A percentile compares a stretch with the other conserved stretches of the same genome.
Conservation (phyloP, 2,797 vertebrate genomes). For the Chaunax sp. region DNA sequence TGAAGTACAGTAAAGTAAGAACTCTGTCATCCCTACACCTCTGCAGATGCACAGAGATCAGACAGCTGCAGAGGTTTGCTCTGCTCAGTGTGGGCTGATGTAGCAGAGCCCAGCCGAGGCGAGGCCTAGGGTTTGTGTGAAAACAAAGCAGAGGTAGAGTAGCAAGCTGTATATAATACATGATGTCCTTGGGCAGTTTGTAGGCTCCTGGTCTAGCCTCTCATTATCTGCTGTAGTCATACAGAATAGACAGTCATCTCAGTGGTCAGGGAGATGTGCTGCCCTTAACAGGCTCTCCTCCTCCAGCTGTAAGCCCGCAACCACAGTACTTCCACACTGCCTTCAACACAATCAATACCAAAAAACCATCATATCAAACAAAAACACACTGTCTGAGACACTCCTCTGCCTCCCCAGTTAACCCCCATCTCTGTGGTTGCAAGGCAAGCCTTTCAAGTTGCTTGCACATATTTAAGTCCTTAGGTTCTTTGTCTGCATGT, state of each 20-base stretch:
- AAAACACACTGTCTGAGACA: conserved; percentile 76
- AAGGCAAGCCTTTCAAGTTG: conserved; percentile 82
- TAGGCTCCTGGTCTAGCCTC: conserved; percentile 81
- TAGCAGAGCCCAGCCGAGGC: conserved; percentile 67
- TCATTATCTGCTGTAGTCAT: conserved; percentile 81
- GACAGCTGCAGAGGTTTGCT: conserved; percentile 70
- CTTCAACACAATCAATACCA: conserved; percentile 81
- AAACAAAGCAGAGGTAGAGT: conserved; percentile 78
- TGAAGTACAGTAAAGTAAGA: conserved; percentile 70
- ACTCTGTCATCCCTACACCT: conserved; percentile 69
- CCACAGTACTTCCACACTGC: conserved; percentile 75
- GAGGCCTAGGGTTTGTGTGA: conserved; percentile 74
- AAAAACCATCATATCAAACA: conserved; percentile 80
- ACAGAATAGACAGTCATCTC: conserved; percentile 76
- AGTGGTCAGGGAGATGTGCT: conserved; percentile 78
- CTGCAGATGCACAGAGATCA: conserved; percentile 80
- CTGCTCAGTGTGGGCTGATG: conserved; percentile 76
- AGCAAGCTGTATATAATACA: conserved; percentile 79
- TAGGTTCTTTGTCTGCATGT: conserved; percentile 80
- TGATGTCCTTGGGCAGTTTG: conserved; percentile 83
- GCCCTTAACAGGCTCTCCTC: conserved; percentile 79
- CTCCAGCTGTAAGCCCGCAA: conserved; percentile 82
- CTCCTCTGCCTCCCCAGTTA: conserved; percentile 81
- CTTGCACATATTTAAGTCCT: conserved; percentile 79
- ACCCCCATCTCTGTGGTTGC: conserved; percentile 81